Evolutionary conservation across 2,113 vertebrate genomes (phyloP).

Genomic region (Nothocercus nigrocapillus): DNA sequence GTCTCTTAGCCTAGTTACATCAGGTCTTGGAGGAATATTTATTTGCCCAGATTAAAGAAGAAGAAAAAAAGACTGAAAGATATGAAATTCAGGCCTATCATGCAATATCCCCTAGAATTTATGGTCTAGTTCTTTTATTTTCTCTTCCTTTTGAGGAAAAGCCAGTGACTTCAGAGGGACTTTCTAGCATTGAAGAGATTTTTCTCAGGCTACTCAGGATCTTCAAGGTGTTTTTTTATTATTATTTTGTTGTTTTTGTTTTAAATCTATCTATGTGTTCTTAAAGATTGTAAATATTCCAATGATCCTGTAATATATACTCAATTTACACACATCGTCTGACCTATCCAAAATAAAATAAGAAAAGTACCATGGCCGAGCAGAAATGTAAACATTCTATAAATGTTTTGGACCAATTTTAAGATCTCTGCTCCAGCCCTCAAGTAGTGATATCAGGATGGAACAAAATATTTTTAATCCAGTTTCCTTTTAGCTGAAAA

Average conservation of each 20-base stretch:
- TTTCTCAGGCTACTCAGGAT: neutral
- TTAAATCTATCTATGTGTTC: neutral
- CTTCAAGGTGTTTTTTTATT: neutral
- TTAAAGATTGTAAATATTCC: neutral
- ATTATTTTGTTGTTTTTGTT: neutral
- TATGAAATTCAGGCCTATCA: neutral
- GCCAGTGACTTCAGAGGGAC: conserved; percentile 1
- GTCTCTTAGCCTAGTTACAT: conserved; percentile 41
- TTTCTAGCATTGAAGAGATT: conserved; percentile 34
- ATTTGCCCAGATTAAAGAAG: neutral
- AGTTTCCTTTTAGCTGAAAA: neutral
- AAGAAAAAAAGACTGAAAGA: neutral
- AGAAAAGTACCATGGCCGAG: accelerated
- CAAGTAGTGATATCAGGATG: neutral
- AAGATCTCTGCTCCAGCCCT: neutral
- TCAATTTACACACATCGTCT: neutral
- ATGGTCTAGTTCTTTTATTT: neutral
- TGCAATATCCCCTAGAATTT: neutral
- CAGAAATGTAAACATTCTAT: neutral
- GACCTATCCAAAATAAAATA: neutral
- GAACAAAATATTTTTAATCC: neutral
- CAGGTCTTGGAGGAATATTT: neutral
- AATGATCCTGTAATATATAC: neutral
- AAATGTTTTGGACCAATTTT: accelerated
- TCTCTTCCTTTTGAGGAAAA: conserved; percentile 32